phyloP scores from a whole-genome alignment of 2,888 invertebrate species.

The Orgyia antiqua region DNA sequence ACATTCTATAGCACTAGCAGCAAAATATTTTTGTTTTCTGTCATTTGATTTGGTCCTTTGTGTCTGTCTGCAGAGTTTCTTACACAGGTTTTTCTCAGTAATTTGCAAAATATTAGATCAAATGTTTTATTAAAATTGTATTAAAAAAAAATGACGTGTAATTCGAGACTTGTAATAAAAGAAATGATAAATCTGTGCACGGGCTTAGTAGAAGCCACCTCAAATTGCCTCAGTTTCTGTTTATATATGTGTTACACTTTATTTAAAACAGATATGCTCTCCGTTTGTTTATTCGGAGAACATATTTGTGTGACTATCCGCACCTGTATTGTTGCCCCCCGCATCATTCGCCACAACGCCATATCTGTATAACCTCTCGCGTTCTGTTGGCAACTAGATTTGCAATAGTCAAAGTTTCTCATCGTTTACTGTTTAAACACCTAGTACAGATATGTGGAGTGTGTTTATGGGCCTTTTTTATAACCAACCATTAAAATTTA shows the following conservation, averaged over 20 bases:
- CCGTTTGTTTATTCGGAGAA: constrained; percentile 37
- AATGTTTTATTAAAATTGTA: too few species aligned
- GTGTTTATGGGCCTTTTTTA: constrained; percentile 52
- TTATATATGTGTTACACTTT: constrained; percentile 14
- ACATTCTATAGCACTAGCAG: too few species aligned
- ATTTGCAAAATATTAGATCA: too few species aligned
- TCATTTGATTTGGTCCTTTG: too few species aligned
- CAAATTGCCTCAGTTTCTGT: too few species aligned
- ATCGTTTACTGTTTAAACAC: constrained; percentile 26
- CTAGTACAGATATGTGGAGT: constrained; percentile 71
- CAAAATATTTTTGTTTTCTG: too few species aligned
- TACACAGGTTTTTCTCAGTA: too few species aligned
- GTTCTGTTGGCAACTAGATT: constrained; percentile 48
- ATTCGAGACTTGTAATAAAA: too few species aligned
- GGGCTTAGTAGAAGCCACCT: too few species aligned
- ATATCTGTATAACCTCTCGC: constrained; percentile 65
- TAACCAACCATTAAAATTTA: constrained; percentile 8
- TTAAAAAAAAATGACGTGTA: too few species aligned
- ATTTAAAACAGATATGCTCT: constrained; percentile 42
- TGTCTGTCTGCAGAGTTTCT: too few species aligned
- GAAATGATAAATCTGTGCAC: too few species aligned
- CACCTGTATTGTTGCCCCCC: constrained; percentile 32
- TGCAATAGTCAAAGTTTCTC: constrained; percentile 68
- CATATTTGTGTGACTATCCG: constrained; percentile 38
- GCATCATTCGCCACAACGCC: constrained; percentile 59